A percentile compares a stretch with the other conserved stretches of the same genome.
These are phyloP conservation scores for Tenodera sinensis DNA, from an alignment of 2,888 invertebrate species.

Conservation along the genomic window DNA sequence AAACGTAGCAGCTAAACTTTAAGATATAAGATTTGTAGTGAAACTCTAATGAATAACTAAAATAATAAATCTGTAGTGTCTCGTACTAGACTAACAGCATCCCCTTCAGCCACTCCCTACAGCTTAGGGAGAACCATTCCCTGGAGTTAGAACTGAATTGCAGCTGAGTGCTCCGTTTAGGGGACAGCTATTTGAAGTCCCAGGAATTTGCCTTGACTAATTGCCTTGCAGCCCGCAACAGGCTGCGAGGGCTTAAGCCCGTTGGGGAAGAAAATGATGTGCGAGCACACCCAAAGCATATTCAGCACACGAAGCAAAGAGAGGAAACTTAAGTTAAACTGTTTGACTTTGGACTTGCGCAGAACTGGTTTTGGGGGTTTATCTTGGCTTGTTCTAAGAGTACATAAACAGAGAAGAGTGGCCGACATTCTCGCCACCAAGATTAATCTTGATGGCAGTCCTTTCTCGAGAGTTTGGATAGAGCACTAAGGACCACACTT, in stretches of 20 bases:
- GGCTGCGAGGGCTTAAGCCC: background rate
- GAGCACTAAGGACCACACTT: background rate
- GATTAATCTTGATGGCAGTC: slow-evolving; percentile 11
- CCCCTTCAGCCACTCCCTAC: too few species aligned
- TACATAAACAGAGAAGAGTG: slow-evolving; percentile 2
- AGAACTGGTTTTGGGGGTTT: background rate
- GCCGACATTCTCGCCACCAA: background rate
- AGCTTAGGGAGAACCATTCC: background rate
- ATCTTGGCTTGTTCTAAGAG: slow-evolving; percentile 2
- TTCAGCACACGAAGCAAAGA: background rate
- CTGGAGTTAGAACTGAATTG: background rate
- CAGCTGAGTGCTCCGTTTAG: background rate
- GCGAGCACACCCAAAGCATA: background rate
- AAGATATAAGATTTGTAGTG: too few species aligned
- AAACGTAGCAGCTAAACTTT: too few species aligned
- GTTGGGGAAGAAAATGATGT: background rate
- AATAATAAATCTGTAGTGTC: too few species aligned
- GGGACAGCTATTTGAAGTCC: background rate
- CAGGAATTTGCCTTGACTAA: background rate
- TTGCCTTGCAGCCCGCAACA: background rate
- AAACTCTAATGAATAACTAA: too few species aligned
- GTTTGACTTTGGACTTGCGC: slow-evolving; percentile 26
- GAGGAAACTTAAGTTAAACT: slow-evolving; percentile 22
- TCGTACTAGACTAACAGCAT: too few species aligned
- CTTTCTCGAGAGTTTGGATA: background rate